These are phyloP conservation scores for Echinops telfairi DNA, from an alignment of 2,113 vertebrate species.

Conservation along the genomic window DNA sequence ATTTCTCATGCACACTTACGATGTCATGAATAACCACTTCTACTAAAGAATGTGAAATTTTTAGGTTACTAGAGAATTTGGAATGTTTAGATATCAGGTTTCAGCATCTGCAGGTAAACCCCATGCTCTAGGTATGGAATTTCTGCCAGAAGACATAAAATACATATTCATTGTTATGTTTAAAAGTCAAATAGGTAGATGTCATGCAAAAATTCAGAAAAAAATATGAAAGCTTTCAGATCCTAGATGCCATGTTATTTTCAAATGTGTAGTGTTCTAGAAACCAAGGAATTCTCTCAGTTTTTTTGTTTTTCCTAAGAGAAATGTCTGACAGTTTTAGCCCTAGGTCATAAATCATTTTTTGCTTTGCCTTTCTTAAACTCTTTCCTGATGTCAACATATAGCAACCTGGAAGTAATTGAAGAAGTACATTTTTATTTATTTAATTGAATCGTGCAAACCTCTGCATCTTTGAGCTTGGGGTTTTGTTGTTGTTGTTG, in stretches of 20 bases:
- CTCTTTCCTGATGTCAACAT: slow-evolving; percentile 48
- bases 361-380: slow-evolving; percentile 54
- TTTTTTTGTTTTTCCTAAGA: neutral
- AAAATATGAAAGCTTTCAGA: slow-evolving; percentile 35
- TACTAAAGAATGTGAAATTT: neutral
- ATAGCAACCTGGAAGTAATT: neutral
- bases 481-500: neutral
- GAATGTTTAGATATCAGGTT: neutral
- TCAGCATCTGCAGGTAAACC: neutral
- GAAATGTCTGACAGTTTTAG: slow-evolving; percentile 49
- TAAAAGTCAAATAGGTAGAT: slow-evolving; percentile 40
- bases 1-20: neutral
- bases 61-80: neutral
- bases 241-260: slow-evolving; percentile 61
- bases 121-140: neutral
- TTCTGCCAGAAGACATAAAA: neutral
- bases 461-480: neutral
- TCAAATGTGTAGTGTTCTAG: slow-evolving; percentile 15
- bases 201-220: slow-evolving; percentile 56
- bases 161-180: neutral
- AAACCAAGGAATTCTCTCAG: slow-evolving; percentile 44
- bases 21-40: neutral
- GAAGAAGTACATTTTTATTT: neutral
- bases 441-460: neutral
- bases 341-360: slow-evolving; percentile 55